phyloP scores from a whole-genome alignment of 2,888 invertebrate genomes.

The Trachelus stipa region DNA sequence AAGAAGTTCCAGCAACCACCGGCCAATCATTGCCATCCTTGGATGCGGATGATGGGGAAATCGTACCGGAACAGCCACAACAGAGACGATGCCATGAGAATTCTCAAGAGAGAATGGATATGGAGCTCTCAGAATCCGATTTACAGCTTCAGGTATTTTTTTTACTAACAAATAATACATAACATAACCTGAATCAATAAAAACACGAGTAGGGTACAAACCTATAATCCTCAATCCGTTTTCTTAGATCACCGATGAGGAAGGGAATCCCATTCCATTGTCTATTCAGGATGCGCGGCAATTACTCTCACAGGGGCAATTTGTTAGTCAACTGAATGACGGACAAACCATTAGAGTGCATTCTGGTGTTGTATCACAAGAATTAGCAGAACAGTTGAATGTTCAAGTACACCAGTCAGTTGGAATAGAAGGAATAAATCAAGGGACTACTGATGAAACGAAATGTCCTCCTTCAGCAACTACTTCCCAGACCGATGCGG shows the following conservation, averaged over 20 bases:
- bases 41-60: constrained; percentile 41
- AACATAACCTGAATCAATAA: neutral
- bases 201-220: neutral
- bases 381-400: constrained; percentile 66
- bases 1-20: constrained; percentile 29
- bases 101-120: constrained; percentile 39
- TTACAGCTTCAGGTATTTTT: constrained; percentile 56
- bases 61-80: constrained; percentile 32
- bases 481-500: constrained; percentile 45
- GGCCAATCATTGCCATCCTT: constrained; percentile 48
- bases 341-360: constrained; percentile 59
- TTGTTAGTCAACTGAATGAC: constrained; percentile 57
- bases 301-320: constrained; percentile 70
- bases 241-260: constrained; percentile 74
- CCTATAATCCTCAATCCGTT: neutral
- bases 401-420: constrained; percentile 65
- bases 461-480: constrained; percentile 31
- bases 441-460: constrained; percentile 35
- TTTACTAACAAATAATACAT: neutral
- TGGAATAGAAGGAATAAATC: constrained; percentile 48
- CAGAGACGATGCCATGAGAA: constrained; percentile 34
- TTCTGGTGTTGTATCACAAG: constrained; percentile 48
- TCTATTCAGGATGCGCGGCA: constrained; percentile 78
- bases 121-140: constrained; percentile 53
- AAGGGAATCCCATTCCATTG: constrained; percentile 77